These are phyloP conservation scores for Muscidifurax raptorellus DNA, from an alignment of 1,140 invertebrate genomes.

Conservation along the genomic window DNA sequence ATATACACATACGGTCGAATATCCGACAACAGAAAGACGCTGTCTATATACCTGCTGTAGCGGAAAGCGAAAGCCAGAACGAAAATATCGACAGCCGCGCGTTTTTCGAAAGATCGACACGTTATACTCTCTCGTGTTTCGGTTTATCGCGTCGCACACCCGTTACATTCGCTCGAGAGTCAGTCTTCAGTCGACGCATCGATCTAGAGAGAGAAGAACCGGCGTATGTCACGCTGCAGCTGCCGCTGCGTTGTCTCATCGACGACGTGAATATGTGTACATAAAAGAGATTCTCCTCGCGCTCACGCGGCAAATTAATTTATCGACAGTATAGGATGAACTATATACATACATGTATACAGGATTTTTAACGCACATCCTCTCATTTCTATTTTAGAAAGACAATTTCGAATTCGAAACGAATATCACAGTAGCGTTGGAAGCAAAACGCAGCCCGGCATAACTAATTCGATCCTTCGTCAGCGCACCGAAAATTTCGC, in stretches of 20 bases:
- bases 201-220: conserved; percentile 37
- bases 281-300: conserved; percentile 14
- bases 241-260: conserved; percentile 60
- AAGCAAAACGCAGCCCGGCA: neutral
- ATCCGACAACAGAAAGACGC: too few species aligned
- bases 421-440: neutral
- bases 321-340: neutral
- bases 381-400: neutral
- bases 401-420: neutral
- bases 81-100: too few species aligned
- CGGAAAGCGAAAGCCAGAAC: too few species aligned
- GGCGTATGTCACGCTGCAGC: conserved; percentile 47
- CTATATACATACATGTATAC: too few species aligned
- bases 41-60: too few species aligned
- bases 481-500: too few species aligned
- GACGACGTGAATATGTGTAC: conserved; percentile 47
- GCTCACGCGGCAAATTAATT: conserved; percentile 3
- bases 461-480: conserved; percentile 5
- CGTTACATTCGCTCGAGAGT: conserved; percentile 39
- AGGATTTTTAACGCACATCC: too few species aligned
- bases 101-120: neutral
- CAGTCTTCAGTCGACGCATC: conserved; percentile 29
- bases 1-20: too few species aligned
- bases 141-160: neutral
- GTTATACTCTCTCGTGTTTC: neutral